Percentiles rank a stretch among this genome's conserved stretches.
phyloP scores from a whole-genome alignment of 2,888 invertebrate species.

The Euspilapteryx auroguttella region DNA sequence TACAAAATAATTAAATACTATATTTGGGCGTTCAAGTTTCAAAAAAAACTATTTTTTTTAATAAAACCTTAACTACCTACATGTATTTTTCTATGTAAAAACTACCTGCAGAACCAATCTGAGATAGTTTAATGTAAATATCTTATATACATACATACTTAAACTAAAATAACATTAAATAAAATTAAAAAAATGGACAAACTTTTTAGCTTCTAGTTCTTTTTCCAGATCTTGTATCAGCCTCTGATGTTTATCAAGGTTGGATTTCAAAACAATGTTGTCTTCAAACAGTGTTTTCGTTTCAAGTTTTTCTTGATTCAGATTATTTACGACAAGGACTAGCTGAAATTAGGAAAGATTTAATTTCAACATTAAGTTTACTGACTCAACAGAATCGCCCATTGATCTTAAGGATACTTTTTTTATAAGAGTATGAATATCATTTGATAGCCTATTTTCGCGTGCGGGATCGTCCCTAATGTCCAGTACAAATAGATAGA shows the following conservation, averaged over 20 bases:
- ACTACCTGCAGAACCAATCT: background rate
- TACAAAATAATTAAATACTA: too few species aligned
- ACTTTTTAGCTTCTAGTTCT: slow-evolving; percentile 27
- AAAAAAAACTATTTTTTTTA: too few species aligned
- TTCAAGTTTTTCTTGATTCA: slow-evolving; percentile 29
- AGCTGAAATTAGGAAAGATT: slow-evolving; percentile 17
- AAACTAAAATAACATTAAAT: background rate
- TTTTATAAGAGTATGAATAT: too few species aligned
- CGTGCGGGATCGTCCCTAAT: too few species aligned
- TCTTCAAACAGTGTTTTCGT: slow-evolving; percentile 21
- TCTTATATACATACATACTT: too few species aligned
- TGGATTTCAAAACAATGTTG: slow-evolving; percentile 15
- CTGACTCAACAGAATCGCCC: background rate
- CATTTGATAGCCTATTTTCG: too few species aligned
- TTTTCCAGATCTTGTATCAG: slow-evolving; percentile 19
- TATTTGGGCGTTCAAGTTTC: too few species aligned
- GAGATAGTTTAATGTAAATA: slow-evolving; percentile 10
- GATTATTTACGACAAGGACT: slow-evolving; percentile 24
- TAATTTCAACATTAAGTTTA: background rate
- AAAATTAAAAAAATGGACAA: background rate
- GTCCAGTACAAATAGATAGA: too few species aligned
- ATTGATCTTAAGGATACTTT: too few species aligned
- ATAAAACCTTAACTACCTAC: too few species aligned
- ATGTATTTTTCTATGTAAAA: background rate
- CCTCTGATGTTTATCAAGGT: slow-evolving; percentile 18